Base-by-base conservation (phyloP, 2,888 invertebrate genomes). In the Conchocele bisecta region DNA sequence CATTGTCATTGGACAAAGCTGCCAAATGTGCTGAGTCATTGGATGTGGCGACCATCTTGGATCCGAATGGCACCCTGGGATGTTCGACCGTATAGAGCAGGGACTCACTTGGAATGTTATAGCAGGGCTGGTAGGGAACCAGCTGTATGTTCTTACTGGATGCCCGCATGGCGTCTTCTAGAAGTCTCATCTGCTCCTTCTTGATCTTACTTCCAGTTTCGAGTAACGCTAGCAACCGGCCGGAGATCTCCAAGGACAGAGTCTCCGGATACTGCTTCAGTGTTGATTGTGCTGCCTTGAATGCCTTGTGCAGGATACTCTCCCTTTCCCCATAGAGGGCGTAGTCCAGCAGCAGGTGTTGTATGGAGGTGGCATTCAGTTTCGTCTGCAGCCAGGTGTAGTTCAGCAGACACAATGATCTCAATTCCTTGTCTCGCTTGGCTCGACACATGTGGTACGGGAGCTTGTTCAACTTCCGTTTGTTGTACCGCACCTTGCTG, bases 301-400 rank as follows among this genome's bases (percentile, higher is more conserved):
- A 35, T 9, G 76, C 73, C 50, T 76, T 81, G 35, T 77, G 67
- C 46, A 98, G 91, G 94, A 96, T 95, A 9, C 98, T 92, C 89
- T 98, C 98, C 85, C 96, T 95, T 86, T 86, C 82, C 9, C 88
- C 81, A 61, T 67, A 69, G 53, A 85, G 35, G 6, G 75, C 57
- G 86, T 97, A 98, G 91, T 98, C 98, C 5, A 97, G 95, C 3
- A 98, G 92, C 1, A 98, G 95, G 0, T 98, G 95, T 91, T 98
- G 98, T 9, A 99, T 93, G 0, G 98, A 98, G 85, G 98, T 98
- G 84, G 97, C 97, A 79, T 95, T 95, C 1, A 98, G 93, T 89
- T 98, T 99, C 0, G 98, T 97, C 89, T 98, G 97, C 0, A 99
- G 93, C 97, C 98, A 99, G 86, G 97, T 95, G 90, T 98, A 98